Percentiles rank a stretch among this genome's conserved stretches.
Conservation (phyloP, 2,113 vertebrate genomes). For the Hyperopisus bebe region DNA sequence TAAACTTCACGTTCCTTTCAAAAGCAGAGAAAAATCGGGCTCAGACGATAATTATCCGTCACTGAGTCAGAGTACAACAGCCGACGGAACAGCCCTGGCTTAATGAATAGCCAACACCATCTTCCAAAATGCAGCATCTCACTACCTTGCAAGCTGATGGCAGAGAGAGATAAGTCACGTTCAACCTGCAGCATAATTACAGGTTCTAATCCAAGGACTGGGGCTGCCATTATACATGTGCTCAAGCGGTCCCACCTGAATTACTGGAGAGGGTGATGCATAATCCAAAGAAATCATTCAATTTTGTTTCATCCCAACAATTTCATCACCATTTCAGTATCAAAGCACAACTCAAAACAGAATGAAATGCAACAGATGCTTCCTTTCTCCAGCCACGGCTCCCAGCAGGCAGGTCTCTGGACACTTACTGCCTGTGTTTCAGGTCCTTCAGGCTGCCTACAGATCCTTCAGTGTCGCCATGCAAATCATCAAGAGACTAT, state of each 20-base stretch:
- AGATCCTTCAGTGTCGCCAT: background rate
- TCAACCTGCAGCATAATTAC: background rate
- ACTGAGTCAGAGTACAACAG: background rate
- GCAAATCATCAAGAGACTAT: background rate
- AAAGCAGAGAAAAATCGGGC: constrained; percentile 22
- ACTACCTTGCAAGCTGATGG: background rate
- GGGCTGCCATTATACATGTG: background rate
- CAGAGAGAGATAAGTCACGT: background rate
- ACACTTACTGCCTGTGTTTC: background rate
- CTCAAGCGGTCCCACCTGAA: background rate
- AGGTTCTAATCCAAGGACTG: background rate
- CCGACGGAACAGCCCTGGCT: background rate
- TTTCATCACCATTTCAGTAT: background rate
- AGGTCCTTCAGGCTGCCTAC: background rate
- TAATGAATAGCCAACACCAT: background rate
- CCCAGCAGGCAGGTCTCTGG: too few species aligned
- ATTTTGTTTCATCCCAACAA: background rate
- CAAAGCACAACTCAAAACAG: background rate
- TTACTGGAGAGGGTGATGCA: background rate
- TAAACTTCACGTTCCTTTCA: constrained; percentile 75
- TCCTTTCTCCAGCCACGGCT: background rate
- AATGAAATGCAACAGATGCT: background rate
- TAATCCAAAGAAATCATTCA: background rate
- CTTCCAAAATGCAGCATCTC: background rate
- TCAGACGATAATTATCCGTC: background rate